These are phyloP conservation scores for Athrips mouffetella DNA, from an alignment of 2,888 invertebrate species.

Conservation along the genomic window DNA sequence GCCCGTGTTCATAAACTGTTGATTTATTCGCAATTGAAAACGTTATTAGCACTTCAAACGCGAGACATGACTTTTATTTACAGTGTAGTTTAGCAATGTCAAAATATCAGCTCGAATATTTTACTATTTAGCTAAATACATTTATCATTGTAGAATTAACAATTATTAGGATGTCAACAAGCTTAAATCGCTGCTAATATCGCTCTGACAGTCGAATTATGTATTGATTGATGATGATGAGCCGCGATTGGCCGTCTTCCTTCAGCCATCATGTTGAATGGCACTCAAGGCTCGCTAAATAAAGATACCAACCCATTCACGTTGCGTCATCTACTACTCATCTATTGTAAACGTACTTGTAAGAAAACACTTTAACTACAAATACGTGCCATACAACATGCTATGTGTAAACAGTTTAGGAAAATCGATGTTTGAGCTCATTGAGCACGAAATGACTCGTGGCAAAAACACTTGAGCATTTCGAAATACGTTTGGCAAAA, in stretches of 20 bases:
- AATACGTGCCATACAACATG: not conserved
- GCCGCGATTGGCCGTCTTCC: constrained; percentile 9
- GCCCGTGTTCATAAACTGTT: constrained; percentile 8
- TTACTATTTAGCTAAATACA: not conserved
- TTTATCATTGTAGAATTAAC: not conserved
- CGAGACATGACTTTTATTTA: not conserved
- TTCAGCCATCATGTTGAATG: constrained; percentile 20
- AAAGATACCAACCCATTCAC: not conserved
- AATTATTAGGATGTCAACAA: constrained; percentile 11
- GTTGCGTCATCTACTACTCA: constrained; percentile 6
- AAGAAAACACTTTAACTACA: not conserved
- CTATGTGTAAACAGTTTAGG: constrained; percentile 2
- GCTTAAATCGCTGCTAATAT: constrained; percentile 8
- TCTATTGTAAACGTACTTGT: not conserved
- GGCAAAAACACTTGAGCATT: too few relatives aligned
- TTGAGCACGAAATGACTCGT: not conserved
- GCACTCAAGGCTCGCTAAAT: constrained; percentile 7
- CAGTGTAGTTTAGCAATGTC: not conserved
- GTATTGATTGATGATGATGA: constrained; percentile 25
- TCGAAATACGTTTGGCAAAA: not conserved
- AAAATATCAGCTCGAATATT: not conserved
- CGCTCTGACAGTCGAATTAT: constrained; percentile 14
- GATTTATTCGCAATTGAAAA: not conserved
- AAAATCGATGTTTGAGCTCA: not conserved
- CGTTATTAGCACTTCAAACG: not conserved